phyloP scores from a whole-genome alignment of 2,113 vertebrate species.

The Chaetodon auriga region DNA sequence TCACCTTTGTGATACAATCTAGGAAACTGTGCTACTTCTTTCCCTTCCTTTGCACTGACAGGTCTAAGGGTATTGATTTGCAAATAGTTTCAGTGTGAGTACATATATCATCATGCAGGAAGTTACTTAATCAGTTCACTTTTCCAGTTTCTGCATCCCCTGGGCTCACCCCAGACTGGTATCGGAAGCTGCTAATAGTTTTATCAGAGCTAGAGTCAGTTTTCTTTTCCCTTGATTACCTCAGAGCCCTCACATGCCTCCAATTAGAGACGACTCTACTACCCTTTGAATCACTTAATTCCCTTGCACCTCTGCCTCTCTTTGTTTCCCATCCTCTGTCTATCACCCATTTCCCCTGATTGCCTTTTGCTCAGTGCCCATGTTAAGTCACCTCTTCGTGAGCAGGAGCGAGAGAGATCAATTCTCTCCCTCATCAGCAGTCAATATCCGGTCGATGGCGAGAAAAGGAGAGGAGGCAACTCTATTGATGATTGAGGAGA shows the following conservation, averaged over 20 bases:
- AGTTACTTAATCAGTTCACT: neutral
- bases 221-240: constrained; percentile 67
- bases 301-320: constrained; percentile 27
- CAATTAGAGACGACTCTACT: constrained; percentile 67
- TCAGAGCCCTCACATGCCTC: constrained; percentile 60
- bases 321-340: constrained; percentile 44
- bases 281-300: constrained; percentile 63
- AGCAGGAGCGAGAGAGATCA: constrained; percentile 64
- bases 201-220: constrained; percentile 58
- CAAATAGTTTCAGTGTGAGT: neutral
- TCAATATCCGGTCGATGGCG: constrained; percentile 68
- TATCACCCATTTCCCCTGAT: constrained; percentile 58
- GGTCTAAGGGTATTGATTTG: neutral
- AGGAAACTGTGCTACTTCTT: neutral
- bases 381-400: constrained; percentile 54
- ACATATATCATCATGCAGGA: neutral
- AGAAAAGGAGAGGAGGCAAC: constrained; percentile 66
- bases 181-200: constrained; percentile 67
- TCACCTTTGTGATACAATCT: neutral
- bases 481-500: constrained; percentile 71
- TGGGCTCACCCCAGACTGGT: neutral
- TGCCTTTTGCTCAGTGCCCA: constrained; percentile 51
- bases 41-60: neutral
- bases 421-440: constrained; percentile 66
- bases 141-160: neutral